Evolutionary conservation across 2,797 vertebrate genomes (phyloP).

Genomic region (Anguilla marmorata): DNA sequence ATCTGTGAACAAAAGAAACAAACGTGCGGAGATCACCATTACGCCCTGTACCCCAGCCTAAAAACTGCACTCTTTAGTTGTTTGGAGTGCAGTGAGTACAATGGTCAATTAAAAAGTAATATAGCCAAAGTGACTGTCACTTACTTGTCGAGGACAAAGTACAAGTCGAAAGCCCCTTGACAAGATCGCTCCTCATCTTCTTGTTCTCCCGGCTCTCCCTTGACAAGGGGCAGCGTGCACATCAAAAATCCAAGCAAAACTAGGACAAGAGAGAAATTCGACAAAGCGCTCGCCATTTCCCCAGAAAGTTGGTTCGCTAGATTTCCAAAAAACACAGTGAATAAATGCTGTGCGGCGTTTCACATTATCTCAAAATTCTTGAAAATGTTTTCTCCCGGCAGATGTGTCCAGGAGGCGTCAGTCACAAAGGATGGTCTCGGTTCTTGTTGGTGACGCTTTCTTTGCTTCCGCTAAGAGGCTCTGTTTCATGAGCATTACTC

Average conservation of each 20-base stretch:
- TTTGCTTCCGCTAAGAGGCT: conserved; percentile 34
- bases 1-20: conserved; percentile 27
- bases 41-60: background rate
- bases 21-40: conserved; percentile 31
- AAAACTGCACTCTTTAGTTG: background rate
- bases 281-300: conserved; percentile 55
- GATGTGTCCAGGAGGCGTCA: conserved; percentile 44
- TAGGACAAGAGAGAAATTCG: conserved; percentile 49
- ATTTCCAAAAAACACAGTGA: conserved; percentile 32
- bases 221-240: conserved; percentile 49
- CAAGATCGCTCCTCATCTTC: conserved; percentile 78
- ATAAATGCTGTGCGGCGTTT: conserved; percentile 35
- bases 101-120: conserved; percentile 45
- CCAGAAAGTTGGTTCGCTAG: conserved; percentile 22
- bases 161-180: conserved; percentile 88
- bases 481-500: conserved; percentile 41
- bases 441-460: conserved; percentile 32
- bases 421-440: conserved; percentile 50
- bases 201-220: conserved; percentile 62
- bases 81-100: conserved; percentile 44
- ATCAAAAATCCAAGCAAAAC: conserved; percentile 70
- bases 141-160: conserved; percentile 94
- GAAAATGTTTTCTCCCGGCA: conserved; percentile 30
- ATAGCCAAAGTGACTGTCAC: conserved; percentile 56
- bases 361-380: conserved; percentile 45